Conservation (phyloP, 1,140 invertebrate genomes). For the Platyura marginata region DNA sequence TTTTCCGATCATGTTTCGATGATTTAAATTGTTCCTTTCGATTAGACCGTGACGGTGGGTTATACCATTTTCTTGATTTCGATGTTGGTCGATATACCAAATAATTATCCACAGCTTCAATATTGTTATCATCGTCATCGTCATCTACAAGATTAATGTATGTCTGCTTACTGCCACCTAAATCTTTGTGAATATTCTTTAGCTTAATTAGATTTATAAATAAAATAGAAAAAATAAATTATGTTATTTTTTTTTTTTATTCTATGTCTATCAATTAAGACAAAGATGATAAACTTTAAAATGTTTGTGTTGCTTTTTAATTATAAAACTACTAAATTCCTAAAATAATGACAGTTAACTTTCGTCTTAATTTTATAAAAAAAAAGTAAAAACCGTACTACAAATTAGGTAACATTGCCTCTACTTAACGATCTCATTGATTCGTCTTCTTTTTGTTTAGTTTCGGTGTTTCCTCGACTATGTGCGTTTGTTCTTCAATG, state of each 20-base stretch:
- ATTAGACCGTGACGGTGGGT: background rate
- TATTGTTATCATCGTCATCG: background rate
- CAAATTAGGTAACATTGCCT: too few relatives aligned
- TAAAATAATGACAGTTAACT: background rate
- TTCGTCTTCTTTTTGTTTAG: too few relatives aligned
- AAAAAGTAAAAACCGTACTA: too few relatives aligned
- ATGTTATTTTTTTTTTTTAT: too few relatives aligned
- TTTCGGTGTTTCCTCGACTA: too few relatives aligned
- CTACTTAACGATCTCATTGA: too few relatives aligned
- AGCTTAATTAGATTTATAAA: background rate
- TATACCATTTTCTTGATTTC: background rate
- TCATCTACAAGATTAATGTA: background rate
- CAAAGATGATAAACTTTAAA: background rate
- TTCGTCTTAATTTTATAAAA: too few relatives aligned
- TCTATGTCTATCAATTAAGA: background rate
- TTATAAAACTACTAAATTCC: too few relatives aligned
- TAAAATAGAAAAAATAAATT: background rate
- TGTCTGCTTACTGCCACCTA: background rate
- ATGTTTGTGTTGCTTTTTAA: too few relatives aligned
- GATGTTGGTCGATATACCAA: background rate
- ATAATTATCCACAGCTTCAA: background rate
- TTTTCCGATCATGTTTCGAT: background rate
- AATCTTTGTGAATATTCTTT: background rate
- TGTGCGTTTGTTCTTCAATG: too few relatives aligned
- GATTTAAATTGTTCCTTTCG: background rate